A percentile compares a stretch with the other conserved stretches of the same genome.
These are phyloP conservation scores for Aeoliscus strigatus DNA, from an alignment of 2,797 vertebrate genomes.

Conservation along the genomic window DNA sequence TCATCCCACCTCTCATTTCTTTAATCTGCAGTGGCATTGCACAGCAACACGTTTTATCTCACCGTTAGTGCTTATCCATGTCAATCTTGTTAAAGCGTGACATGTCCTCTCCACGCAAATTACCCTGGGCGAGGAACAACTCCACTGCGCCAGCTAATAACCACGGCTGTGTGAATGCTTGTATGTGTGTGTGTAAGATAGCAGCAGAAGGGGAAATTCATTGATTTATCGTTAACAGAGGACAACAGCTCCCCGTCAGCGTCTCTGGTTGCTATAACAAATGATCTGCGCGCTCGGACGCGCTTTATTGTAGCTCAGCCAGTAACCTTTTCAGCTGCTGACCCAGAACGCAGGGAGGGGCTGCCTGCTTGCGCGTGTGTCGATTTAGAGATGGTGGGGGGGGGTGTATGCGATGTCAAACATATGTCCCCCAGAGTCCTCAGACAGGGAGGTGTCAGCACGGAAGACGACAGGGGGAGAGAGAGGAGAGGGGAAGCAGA, in stretches of 20 bases:
- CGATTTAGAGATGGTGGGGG: constrained; percentile 34
- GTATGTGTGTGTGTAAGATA: constrained; percentile 20
- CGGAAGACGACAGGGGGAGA: constrained; percentile 36
- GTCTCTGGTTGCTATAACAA: constrained; percentile 79
- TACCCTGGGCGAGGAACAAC: constrained; percentile 57
- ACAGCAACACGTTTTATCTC: constrained; percentile 38
- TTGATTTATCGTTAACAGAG: constrained; percentile 79
- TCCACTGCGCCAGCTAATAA: constrained; percentile 60
- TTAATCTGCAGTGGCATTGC: constrained; percentile 37
- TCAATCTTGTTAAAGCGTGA: constrained; percentile 74
- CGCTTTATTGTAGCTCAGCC: constrained; percentile 88
- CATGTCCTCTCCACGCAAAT: constrained; percentile 72
- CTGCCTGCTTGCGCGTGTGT: constrained; percentile 24
- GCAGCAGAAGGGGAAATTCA: constrained; percentile 61
- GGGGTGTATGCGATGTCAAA: constrained; percentile 75
- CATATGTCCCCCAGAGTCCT: constrained; percentile 85
- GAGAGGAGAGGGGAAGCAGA: constrained; percentile 28
- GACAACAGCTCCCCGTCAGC: constrained; percentile 78
- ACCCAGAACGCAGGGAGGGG: constrained; percentile 83
- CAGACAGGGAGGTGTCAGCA: constrained; percentile 64
- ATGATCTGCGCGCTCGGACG: constrained; percentile 86
- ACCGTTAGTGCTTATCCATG: constrained; percentile 54
- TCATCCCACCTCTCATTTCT: constrained; percentile 16
- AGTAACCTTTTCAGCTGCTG: constrained; percentile 95
- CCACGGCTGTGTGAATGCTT: constrained; percentile 25